These are phyloP conservation scores for Eurytoma adleriae DNA, from an alignment of 2,888 invertebrate species.

Conservation along the genomic window DNA sequence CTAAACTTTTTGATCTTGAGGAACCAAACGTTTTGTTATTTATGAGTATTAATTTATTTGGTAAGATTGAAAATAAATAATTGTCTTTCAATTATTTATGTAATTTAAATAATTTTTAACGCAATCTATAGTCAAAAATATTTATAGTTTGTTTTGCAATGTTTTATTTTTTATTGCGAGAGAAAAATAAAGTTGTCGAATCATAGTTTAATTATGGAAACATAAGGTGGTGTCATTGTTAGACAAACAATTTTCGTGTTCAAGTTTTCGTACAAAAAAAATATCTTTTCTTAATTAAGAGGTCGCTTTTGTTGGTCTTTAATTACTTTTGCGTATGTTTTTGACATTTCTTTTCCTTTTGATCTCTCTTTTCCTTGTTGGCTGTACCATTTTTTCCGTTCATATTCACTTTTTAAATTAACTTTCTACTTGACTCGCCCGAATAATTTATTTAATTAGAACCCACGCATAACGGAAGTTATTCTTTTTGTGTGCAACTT, in stretches of 20 bases:
- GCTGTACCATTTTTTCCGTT: background rate
- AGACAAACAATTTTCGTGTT: background rate
- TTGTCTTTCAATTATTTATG: no score
- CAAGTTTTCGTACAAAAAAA: background rate
- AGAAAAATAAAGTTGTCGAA: no score
- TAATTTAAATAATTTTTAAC: no score
- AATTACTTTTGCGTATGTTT: slow-evolving; percentile 21
- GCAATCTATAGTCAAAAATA: no score
- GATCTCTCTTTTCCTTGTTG: background rate
- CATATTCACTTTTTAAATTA: background rate
- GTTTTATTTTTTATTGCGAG: no score
- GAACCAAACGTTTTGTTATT: no score
- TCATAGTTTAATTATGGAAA: no score
- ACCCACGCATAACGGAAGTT: background rate
- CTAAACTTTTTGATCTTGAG: no score
- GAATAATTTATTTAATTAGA: slow-evolving; percentile 2
- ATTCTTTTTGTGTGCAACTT: background rate
- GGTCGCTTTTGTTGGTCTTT: slow-evolving; percentile 14
- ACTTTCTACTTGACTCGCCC: background rate
- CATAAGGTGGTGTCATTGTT: background rate
- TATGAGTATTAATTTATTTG: no score
- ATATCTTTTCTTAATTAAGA: slow-evolving; percentile 17
- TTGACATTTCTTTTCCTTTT: slow-evolving; percentile 4
- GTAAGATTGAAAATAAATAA: no score
- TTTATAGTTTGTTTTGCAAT: no score